These are phyloP conservation scores for Hypocryptadius cinnamomeus DNA, from an alignment of 2,113 vertebrate genomes.

Conservation along the genomic window DNA sequence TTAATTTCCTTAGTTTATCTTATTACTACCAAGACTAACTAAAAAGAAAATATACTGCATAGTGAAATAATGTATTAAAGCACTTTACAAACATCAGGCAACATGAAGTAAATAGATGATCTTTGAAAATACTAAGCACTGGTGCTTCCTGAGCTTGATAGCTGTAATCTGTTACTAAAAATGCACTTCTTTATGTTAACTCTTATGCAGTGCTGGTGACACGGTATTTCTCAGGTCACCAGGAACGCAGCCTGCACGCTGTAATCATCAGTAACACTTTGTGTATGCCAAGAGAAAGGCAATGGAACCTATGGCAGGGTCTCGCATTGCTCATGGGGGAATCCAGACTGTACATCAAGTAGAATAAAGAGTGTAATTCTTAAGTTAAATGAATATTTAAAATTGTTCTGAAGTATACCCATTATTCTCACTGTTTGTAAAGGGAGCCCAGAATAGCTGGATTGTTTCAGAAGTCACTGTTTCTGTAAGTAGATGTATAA, in stretches of 20 bases:
- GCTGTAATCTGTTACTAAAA: not conserved
- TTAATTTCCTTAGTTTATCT: slow-evolving; percentile 17
- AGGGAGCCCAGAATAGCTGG: not conserved
- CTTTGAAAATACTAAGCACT: not conserved
- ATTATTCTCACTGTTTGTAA: not conserved
- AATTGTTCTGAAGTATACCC: not conserved
- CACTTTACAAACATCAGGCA: not conserved
- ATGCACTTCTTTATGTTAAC: not conserved
- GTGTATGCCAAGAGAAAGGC: not conserved
- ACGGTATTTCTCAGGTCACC: not conserved
- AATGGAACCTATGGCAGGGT: not conserved
- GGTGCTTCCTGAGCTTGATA: not conserved
- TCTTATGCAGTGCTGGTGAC: not conserved
- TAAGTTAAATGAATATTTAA: not conserved
- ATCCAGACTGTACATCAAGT: not conserved
- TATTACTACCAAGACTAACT: not conserved
- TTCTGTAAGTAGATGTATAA: not conserved
- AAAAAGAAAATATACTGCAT: not conserved
- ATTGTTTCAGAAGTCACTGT: not conserved
- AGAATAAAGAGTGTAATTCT: not conserved
- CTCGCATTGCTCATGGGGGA: not conserved
- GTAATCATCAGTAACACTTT: not conserved
- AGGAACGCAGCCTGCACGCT: accelerated
- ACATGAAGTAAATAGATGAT: not conserved
- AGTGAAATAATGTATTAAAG: not conserved